These are phyloP conservation scores for Leucoptera coffeella DNA, from an alignment of 2,888 invertebrate genomes.

Conservation along the genomic window DNA sequence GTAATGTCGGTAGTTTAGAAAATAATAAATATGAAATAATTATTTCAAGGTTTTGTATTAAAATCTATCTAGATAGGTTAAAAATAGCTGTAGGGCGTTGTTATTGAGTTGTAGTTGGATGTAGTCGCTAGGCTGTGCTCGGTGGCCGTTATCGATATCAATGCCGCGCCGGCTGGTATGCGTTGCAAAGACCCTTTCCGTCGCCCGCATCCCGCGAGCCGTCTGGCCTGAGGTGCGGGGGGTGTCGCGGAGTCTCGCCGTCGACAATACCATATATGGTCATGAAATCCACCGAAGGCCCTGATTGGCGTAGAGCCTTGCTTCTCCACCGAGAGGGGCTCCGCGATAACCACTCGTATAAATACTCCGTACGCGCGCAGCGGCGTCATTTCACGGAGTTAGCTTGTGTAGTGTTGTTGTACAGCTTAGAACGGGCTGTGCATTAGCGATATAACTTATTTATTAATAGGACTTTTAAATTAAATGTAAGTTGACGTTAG, in stretches of 20 bases:
- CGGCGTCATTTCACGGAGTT: conserved; percentile 48
- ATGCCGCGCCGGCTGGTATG: no score
- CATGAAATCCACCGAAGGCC: conserved; percentile 49
- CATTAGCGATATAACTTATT: conserved; percentile 49
- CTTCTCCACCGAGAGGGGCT: conserved; percentile 47
- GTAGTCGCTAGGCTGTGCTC: no score
- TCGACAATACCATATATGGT: conserved; percentile 67
- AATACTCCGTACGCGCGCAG: conserved; percentile 45
- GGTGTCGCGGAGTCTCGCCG: conserved; percentile 48
- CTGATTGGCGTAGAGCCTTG: conserved; percentile 56
- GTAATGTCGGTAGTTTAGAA: no score
- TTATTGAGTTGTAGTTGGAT: no score
- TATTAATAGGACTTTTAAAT: conserved; percentile 48
- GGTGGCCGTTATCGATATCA: no score
- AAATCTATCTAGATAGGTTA: no score
- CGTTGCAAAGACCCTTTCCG: no score
- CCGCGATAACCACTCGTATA: conserved; percentile 48
- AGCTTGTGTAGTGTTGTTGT: conserved; percentile 43
- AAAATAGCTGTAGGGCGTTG: no score
- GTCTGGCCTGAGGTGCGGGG: conserved; percentile 9
- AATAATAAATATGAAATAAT: no score
- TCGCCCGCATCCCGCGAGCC: no score
- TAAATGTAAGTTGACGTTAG: conserved; percentile 37
- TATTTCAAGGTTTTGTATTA: no score
- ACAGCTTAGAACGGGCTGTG: conserved; percentile 40